phyloP scores from a whole-genome alignment of 2,888 invertebrate species.

The Caenorhabditis sulstoni region DNA sequence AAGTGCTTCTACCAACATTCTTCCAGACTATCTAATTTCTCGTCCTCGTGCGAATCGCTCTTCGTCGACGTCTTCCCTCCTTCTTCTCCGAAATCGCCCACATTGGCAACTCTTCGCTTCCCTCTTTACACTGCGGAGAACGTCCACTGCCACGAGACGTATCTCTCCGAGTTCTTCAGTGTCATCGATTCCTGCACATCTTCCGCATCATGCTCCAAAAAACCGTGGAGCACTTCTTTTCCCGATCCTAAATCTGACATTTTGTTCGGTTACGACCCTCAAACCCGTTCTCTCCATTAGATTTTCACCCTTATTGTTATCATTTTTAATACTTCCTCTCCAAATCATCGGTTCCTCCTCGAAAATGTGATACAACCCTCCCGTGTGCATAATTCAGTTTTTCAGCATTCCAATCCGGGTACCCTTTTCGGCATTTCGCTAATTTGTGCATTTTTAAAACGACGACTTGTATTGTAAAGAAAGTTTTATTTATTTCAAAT shows the following conservation, averaged over 20 bases:
- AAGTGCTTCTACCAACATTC: background rate
- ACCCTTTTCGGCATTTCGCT: background rate
- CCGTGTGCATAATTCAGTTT: conserved; percentile 23
- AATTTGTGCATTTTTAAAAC: background rate
- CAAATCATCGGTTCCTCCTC: background rate
- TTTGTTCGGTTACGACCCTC: conserved; percentile 43
- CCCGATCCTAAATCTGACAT: conserved; percentile 74
- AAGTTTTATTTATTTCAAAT: background rate
- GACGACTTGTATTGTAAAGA: background rate
- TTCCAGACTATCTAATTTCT: conserved; percentile 29
- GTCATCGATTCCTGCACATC: conserved; percentile 60
- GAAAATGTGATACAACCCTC: conserved; percentile 22
- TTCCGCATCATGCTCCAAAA: conserved; percentile 50
- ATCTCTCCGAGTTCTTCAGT: conserved; percentile 48
- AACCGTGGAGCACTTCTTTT: conserved; percentile 65
- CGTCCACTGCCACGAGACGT: conserved; percentile 31
- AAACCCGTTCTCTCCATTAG: conserved; percentile 8
- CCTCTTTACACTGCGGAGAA: conserved; percentile 54
- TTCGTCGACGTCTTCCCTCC: conserved; percentile 36
- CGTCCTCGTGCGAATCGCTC: conserved; percentile 14
- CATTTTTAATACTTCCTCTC: conserved; percentile 7
- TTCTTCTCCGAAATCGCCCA: background rate
- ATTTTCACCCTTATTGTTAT: conserved; percentile 1
- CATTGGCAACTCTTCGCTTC: conserved; percentile 45
- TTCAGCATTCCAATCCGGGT: conserved; percentile 14